A percentile compares a stretch with the other conserved stretches of the same genome.
phyloP scores from a whole-genome alignment of 1,140 invertebrate species.

The Pseudachorutes palmiensis region DNA sequence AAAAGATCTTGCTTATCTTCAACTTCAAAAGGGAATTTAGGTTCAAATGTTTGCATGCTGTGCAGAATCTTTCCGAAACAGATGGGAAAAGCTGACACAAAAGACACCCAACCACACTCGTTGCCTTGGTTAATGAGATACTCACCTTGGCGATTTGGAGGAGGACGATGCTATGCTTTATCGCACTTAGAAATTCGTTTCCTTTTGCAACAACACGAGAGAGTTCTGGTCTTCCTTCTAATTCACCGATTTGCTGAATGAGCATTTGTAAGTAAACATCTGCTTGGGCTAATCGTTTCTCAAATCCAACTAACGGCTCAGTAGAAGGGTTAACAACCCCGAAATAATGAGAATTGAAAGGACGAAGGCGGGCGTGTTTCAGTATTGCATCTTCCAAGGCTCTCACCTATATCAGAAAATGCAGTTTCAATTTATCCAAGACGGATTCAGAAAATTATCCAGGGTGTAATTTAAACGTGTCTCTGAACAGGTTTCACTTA shows the following conservation, averaged over 20 bases:
- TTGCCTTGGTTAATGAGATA: no score
- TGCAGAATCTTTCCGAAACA: no score
- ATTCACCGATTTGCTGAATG: conserved; percentile 79
- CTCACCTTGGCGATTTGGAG: conserved; percentile 92
- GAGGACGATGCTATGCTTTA: conserved; percentile 94
- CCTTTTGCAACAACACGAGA: conserved; percentile 29
- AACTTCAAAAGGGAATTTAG: no score
- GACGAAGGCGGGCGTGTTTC: conserved; percentile 54
- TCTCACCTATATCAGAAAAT: conserved; percentile 51
- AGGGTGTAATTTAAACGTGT: no score
- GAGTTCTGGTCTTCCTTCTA: conserved; percentile 35
- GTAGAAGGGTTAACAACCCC: conserved; percentile 16
- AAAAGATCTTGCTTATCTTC: background rate
- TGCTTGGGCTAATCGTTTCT: conserved; percentile 84
- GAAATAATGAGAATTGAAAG: conserved; percentile 26
- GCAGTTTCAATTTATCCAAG: conserved; percentile 5
- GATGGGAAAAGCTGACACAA: no score
- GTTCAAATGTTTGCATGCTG: no score
- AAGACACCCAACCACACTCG: conserved; percentile 20
- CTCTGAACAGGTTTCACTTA: conserved; percentile 13
- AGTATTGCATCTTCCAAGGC: conserved; percentile 89
- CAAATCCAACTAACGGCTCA: conserved; percentile 51
- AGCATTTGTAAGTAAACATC: conserved; percentile 93
- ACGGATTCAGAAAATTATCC: no score
- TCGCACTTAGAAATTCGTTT: conserved; percentile 71